phyloP scores from a whole-genome alignment of 2,797 vertebrate genomes.

The Phrynocephalus guinanensis region DNA sequence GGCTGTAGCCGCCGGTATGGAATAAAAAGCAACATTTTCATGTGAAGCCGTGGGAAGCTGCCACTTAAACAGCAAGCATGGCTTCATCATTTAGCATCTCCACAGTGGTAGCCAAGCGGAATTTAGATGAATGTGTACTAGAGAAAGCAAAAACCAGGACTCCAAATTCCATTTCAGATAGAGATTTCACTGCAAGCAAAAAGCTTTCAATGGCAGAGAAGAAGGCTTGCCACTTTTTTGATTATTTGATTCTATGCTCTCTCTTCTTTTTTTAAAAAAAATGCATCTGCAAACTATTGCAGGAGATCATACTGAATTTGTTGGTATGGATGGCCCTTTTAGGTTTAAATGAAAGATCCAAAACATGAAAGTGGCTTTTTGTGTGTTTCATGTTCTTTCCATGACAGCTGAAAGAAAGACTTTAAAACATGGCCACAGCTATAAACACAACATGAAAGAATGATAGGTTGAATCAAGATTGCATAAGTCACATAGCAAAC shows the following conservation, averaged over 20 bases:
- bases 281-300: neutral
- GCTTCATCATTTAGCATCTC: slow-evolving; percentile 31
- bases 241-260: neutral
- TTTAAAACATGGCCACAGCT: no score
- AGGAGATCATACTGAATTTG: neutral
- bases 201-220: neutral
- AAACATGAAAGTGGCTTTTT: no score
- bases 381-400: no score
- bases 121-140: slow-evolving; percentile 27
- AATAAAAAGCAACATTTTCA: slow-evolving; percentile 26
- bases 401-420: no score
- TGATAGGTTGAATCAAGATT: no score
- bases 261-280: neutral
- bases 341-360: no score
- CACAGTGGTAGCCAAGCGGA: slow-evolving; percentile 9
- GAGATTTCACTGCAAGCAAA: neutral
- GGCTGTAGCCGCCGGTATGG: neutral
- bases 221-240: neutral
- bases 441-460: no score
- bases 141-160: neutral
- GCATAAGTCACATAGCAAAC: no score
- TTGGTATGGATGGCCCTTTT: no score
- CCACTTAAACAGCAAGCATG: slow-evolving; percentile 14
- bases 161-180: slow-evolving; percentile 5
- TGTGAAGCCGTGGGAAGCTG: slow-evolving; percentile 20